Conservation (phyloP, 2,797 vertebrate genomes). For the Acrocephalus scirpaceus region DNA sequence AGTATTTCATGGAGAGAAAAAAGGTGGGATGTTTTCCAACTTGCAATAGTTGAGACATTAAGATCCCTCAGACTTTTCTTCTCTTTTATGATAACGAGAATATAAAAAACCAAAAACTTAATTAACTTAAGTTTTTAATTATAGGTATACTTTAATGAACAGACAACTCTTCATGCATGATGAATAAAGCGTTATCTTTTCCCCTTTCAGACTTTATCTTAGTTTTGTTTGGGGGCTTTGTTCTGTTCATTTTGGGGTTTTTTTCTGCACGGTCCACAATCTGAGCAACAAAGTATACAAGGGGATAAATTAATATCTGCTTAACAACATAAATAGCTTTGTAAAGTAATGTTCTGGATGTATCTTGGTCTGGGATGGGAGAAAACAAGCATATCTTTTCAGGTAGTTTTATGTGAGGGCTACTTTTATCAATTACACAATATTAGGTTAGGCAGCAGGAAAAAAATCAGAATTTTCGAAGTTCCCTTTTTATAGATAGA, state of each 20-base stretch:
- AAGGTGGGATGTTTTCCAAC: not conserved
- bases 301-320: conserved; percentile 2
- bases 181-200: conserved; percentile 52
- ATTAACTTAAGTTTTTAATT: conserved; percentile 68
- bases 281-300: not conserved
- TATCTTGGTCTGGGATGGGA: not conserved
- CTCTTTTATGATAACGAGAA: conserved; percentile 50
- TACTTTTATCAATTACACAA: not conserved
- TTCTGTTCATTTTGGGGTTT: not conserved
- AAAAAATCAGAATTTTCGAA: not conserved
- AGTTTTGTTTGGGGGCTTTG: conserved; percentile 25
- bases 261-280: not conserved
- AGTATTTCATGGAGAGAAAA: not conserved
- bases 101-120: conserved; percentile 49
- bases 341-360: not conserved
- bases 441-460: not conserved
- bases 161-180: conserved; percentile 48
- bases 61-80: conserved; percentile 29
- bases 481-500: not conserved
- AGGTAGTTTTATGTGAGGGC: not conserved
- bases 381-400: not conserved
- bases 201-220: conserved; percentile 36
- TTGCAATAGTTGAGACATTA: not conserved
- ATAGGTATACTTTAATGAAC: conserved; percentile 64
- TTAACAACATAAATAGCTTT: not conserved